These are phyloP conservation scores for Cyphomyrmex costatus DNA, from an alignment of 1,140 invertebrate genomes.

Conservation along the genomic window DNA sequence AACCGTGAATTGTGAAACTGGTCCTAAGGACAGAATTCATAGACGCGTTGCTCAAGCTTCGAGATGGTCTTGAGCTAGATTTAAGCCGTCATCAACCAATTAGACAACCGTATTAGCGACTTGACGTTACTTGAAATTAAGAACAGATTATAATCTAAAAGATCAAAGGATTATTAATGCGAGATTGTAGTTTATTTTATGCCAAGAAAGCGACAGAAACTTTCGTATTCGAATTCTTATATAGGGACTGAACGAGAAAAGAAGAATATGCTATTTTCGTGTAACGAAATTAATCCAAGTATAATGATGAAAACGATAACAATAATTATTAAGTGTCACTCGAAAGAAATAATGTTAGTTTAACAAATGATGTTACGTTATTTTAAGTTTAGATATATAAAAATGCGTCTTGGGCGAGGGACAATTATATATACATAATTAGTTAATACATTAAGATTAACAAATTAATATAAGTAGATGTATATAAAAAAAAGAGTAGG, in stretches of 20 bases:
- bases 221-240: conserved; percentile 21
- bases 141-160: too few relatives aligned
- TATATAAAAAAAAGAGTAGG: conserved; percentile 21
- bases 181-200: neutral
- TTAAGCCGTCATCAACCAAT: too few relatives aligned
- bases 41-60: too few relatives aligned
- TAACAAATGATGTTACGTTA: conserved; percentile 32
- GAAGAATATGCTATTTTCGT: neutral
- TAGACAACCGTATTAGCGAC: too few relatives aligned
- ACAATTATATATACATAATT: conserved; percentile 25
- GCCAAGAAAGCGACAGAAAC: neutral
- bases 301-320: neutral
- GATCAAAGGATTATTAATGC: neutral
- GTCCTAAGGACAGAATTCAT: too few relatives aligned
- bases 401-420: neutral
- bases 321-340: conserved; percentile 32
- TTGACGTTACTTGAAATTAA: too few relatives aligned
- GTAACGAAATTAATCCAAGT: conserved; percentile 32
- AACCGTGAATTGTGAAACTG: too few relatives aligned
- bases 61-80: too few relatives aligned
- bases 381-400: conserved; percentile 26
- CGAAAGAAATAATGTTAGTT: conserved; percentile 20
- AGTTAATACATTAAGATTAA: conserved; percentile 30
- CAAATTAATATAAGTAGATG: conserved; percentile 22
- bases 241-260: neutral